phyloP scores from a whole-genome alignment of 2,797 vertebrate genomes.

The Gobionotothen gibberifrons region DNA sequence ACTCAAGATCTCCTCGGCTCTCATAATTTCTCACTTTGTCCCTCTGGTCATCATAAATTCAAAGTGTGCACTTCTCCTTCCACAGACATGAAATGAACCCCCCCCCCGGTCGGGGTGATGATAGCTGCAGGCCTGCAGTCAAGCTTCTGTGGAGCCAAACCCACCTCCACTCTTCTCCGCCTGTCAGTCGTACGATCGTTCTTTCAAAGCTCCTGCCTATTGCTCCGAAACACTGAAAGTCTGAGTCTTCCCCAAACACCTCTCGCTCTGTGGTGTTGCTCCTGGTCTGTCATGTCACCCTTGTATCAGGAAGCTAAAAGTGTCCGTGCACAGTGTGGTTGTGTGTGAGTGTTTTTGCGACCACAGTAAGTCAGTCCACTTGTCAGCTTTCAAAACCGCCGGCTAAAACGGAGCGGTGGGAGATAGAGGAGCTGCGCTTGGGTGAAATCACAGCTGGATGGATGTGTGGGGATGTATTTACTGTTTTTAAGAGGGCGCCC shows the following conservation, averaged over 20 bases:
- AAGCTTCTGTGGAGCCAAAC: constrained; percentile 61
- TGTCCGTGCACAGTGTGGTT: constrained; percentile 21
- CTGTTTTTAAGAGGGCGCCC: constrained; percentile 42
- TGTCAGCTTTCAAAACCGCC: constrained; percentile 70
- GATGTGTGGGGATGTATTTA: constrained; percentile 17
- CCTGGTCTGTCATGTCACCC: constrained; percentile 63
- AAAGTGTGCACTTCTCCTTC: constrained; percentile 46
- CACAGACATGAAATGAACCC: constrained; percentile 22
- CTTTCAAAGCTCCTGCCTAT: constrained; percentile 42
- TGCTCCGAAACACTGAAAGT: constrained; percentile 43
- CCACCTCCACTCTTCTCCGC: constrained; percentile 45
- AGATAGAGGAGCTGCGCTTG: constrained; percentile 28
- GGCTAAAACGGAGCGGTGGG: constrained; percentile 37
- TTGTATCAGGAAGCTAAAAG: constrained; percentile 39
- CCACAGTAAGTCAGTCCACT: constrained; percentile 72
- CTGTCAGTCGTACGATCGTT: constrained; percentile 67
- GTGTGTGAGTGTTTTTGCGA: constrained; percentile 58
- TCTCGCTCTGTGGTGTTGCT: constrained; percentile 58
- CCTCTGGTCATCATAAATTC: constrained; percentile 38
- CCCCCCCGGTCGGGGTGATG: constrained; percentile 57
- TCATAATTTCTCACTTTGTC: constrained; percentile 21
- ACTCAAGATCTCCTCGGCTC: constrained; percentile 31
- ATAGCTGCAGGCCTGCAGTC: constrained; percentile 64
- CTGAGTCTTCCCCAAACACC: constrained; percentile 71
- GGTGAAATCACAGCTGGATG: constrained; percentile 25